A percentile compares a stretch with the other conserved stretches of the same genome.
Evolutionary conservation across 23 tunicate genomes (phyloP).

Genomic region (Ciona savignyi): DNA sequence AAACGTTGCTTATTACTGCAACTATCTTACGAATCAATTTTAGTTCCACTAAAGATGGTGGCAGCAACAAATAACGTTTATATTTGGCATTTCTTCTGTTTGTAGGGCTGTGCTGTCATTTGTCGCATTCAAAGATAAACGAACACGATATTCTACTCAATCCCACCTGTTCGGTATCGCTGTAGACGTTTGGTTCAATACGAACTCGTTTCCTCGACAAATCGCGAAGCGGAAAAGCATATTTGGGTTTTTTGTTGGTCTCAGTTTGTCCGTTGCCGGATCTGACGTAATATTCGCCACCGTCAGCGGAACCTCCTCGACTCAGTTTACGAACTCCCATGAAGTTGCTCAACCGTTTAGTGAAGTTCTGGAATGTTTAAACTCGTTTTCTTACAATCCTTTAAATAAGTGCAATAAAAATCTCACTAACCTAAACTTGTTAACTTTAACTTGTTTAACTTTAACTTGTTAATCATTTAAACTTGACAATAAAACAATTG

Average conservation of each 20-base stretch:
- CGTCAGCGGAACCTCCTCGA: neutral
- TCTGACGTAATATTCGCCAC: too few relatives aligned
- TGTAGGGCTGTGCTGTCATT: neutral
- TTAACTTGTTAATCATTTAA: neutral
- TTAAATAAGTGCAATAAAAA: too few relatives aligned
- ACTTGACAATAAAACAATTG: too few relatives aligned
- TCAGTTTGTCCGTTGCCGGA: neutral
- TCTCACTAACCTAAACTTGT: too few relatives aligned
- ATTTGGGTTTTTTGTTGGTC: neutral
- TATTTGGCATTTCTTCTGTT: neutral
- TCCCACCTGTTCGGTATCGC: neutral
- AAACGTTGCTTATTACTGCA: too few relatives aligned
- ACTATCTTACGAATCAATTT: too few relatives aligned
- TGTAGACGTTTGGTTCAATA: neutral
- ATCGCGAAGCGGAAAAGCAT: neutral
- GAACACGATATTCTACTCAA: too few relatives aligned
- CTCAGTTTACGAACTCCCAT: neutral
- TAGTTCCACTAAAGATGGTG: too few relatives aligned
- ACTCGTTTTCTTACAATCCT: too few relatives aligned
- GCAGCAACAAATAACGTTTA: too few relatives aligned
- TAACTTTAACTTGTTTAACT: too few relatives aligned
- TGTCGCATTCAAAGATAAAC: too few relatives aligned
- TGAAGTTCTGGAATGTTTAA: neutral
- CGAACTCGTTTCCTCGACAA: neutral
- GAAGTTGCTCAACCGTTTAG: neutral